phyloP scores from a whole-genome alignment of 2,113 vertebrate genomes.

The Syngnathus typhle region DNA sequence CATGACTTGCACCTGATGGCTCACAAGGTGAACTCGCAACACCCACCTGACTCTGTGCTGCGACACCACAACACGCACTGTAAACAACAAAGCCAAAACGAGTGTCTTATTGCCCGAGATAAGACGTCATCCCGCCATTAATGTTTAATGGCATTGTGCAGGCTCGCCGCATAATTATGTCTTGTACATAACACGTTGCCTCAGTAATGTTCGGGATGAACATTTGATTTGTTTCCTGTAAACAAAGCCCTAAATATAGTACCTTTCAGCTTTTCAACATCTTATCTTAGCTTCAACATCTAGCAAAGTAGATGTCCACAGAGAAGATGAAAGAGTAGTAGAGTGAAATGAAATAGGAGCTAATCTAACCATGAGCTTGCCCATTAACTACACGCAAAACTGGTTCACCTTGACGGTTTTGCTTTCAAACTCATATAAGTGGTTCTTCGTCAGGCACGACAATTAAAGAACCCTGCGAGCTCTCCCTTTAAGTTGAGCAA shows the following conservation, averaged over 20 bases:
- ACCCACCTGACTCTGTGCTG: slow-evolving; percentile 27
- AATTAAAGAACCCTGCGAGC: background rate
- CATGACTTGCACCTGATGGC: slow-evolving; percentile 18
- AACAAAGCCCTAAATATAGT: slow-evolving; percentile 5
- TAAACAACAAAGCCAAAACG: slow-evolving; percentile 47
- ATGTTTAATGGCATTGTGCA: slow-evolving; percentile 53
- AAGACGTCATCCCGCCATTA: slow-evolving; percentile 45
- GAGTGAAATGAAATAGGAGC: background rate
- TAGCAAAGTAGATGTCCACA: too few species aligned
- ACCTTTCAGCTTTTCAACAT: background rate
- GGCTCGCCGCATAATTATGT: slow-evolving; percentile 51
- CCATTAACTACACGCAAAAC: too few species aligned
- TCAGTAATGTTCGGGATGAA: slow-evolving; percentile 24
- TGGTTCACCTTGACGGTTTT: too few species aligned
- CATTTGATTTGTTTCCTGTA: slow-evolving; percentile 20
- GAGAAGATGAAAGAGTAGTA: background rate
- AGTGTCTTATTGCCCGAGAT: slow-evolving; percentile 45
- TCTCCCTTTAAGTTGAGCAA: background rate
- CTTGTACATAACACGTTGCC: slow-evolving; percentile 36
- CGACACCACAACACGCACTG: slow-evolving; percentile 32
- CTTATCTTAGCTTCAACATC: background rate
- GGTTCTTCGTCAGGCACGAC: too few species aligned
- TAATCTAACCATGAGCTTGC: background rate
- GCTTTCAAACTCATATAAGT: background rate
- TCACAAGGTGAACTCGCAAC: slow-evolving; percentile 34